These are phyloP conservation scores for Serranochromis macrocephalus DNA, from an alignment of 2,113 vertebrate species.

Conservation along the genomic window DNA sequence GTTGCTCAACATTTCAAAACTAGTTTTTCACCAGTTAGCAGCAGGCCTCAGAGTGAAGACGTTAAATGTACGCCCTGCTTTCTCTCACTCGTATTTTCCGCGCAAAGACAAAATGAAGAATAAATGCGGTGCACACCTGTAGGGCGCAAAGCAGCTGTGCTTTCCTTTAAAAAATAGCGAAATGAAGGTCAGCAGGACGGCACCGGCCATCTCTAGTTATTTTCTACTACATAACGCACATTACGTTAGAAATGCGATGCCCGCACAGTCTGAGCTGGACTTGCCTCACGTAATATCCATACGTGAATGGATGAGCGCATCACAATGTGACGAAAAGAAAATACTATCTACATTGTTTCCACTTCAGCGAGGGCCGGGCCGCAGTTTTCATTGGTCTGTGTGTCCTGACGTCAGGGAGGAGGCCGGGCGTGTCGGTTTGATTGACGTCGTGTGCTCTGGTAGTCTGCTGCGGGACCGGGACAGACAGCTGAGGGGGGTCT, in stretches of 20 bases:
- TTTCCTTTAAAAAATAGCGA: neutral
- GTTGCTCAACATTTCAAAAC: neutral
- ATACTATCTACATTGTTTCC: slow-evolving; percentile 3
- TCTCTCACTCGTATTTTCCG: neutral
- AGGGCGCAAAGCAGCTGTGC: neutral
- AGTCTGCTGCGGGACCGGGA: slow-evolving; percentile 67
- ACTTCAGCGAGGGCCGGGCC: neutral
- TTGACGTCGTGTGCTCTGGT: slow-evolving; percentile 54
- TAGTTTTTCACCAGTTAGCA: neutral
- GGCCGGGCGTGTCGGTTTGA: slow-evolving; percentile 49
- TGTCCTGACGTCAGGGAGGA: neutral
- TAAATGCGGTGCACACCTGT: neutral
- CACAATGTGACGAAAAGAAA: neutral
- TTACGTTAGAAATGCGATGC: neutral
- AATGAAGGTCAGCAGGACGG: neutral
- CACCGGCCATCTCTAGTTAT: neutral
- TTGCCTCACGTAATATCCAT: neutral
- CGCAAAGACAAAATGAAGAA: neutral
- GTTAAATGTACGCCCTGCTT: neutral
- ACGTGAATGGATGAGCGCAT: slow-evolving; percentile 11
- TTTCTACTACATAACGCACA: neutral
- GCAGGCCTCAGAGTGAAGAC: neutral
- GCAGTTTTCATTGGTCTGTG: slow-evolving; percentile 26
- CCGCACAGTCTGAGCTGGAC: neutral
- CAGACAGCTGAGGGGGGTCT: slow-evolving; percentile 51